Percentiles rank a stretch among this genome's conserved stretches.
These are phyloP conservation scores for Mesoclemmys tuberculata DNA, from an alignment of 2,113 vertebrate genomes.

Conservation along the genomic window DNA sequence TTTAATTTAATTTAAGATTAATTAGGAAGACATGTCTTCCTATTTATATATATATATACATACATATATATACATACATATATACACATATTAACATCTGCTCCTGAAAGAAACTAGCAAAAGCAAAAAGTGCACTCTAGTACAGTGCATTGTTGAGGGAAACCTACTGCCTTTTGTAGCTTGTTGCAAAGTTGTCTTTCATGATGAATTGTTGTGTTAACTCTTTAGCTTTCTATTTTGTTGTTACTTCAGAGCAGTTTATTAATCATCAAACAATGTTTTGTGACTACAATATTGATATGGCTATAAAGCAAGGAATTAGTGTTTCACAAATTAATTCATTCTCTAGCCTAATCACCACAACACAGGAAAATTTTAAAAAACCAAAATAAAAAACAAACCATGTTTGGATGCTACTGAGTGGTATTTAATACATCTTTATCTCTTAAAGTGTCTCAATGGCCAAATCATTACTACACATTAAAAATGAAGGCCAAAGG, in stretches of 20 bases:
- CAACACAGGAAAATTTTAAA: not conserved
- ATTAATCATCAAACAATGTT: not conserved
- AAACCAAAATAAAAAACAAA: not conserved
- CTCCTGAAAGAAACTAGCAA: not conserved
- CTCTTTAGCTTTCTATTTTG: not conserved
- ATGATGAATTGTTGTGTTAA: not conserved
- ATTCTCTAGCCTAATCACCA: not conserved
- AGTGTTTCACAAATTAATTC: not conserved
- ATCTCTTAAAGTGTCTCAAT: not conserved
- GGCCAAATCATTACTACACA: not conserved
- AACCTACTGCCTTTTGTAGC: not conserved
- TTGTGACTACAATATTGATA: not conserved
- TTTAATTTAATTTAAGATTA: not conserved
- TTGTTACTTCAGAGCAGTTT: not conserved
- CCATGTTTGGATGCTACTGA: not conserved
- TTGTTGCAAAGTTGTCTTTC: not conserved
- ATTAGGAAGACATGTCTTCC: not conserved
- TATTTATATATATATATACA: too few species aligned
- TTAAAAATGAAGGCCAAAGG: not conserved
- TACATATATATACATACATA: too few species aligned
- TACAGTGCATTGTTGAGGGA: not conserved
- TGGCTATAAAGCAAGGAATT: not conserved
- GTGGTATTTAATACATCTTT: not conserved
- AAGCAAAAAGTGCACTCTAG: not conserved
- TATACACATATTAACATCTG: not conserved